A percentile compares a stretch with the other conserved stretches of the same genome.
Conservation (phyloP, 2,888 invertebrate genomes). For the Notocelia uddmanniana region DNA sequence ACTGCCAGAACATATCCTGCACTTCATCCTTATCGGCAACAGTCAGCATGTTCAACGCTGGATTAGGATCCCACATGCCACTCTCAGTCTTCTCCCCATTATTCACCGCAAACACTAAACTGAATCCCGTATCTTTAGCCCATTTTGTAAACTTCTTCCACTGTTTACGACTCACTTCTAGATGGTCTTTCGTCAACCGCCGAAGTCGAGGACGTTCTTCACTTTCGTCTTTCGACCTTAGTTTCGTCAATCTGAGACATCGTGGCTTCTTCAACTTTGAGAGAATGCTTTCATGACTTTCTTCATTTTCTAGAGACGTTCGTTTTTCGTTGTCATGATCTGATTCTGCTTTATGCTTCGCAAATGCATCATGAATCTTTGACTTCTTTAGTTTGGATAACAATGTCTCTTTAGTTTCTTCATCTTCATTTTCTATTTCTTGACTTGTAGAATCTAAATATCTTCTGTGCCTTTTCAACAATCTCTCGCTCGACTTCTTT, state of each 20-base stretch:
- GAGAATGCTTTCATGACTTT: constrained; percentile 20
- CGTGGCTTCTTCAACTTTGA: constrained; percentile 25
- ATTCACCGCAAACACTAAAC: constrained; percentile 89
- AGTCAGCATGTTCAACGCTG: constrained; percentile 88
- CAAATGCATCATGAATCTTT: not conserved
- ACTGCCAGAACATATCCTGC: constrained; percentile 89
- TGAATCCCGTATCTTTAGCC: constrained; percentile 85
- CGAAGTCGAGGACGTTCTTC: constrained; percentile 25
- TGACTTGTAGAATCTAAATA: constrained; percentile 2
- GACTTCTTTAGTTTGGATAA: constrained; percentile 2
- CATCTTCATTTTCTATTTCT: not conserved
- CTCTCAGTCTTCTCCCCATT: constrained; percentile 80
- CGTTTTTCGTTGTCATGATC: not conserved
- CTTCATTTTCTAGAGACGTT: constrained; percentile 1
- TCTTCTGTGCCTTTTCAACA: constrained; percentile 19
- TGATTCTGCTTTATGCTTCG: not conserved
- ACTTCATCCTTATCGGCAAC: constrained; percentile 88
- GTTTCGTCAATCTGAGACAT: not conserved
- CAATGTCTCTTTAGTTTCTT: not conserved
- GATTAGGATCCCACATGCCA: constrained; percentile 89
- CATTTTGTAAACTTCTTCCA: constrained; percentile 79
- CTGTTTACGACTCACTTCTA: constrained; percentile 61
- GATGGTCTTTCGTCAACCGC: constrained; percentile 32
- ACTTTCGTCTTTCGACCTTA: not conserved
- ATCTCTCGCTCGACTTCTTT: constrained; percentile 21